A percentile compares a stretch with the other conserved stretches of the same genome.
Evolutionary conservation across 2,888 invertebrate species (phyloP).

Genomic region (Arrhopalites spinosus): DNA sequence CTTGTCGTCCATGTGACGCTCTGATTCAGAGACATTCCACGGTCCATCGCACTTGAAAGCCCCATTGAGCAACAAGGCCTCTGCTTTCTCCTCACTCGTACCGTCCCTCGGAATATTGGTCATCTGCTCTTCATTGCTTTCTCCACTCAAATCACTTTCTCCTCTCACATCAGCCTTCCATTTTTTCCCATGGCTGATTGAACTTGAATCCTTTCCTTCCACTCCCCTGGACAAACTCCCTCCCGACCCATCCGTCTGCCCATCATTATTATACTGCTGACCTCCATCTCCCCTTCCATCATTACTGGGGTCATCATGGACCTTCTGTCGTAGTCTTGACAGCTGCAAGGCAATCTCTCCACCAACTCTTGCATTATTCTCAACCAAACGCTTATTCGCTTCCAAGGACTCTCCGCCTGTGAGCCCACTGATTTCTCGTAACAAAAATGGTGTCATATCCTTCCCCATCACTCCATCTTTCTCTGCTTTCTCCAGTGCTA

Average conservation of each 20-base stretch:
- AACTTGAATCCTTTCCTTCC: not conserved
- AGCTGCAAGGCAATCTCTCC: conserved; percentile 76
- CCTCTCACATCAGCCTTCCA: too few relatives aligned
- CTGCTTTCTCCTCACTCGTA: too few relatives aligned
- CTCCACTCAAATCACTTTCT: not conserved
- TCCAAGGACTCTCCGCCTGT: conserved; percentile 80
- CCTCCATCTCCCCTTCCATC: not conserved
- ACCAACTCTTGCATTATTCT: conserved; percentile 88
- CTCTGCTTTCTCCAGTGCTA: conserved; percentile 70
- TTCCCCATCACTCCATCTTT: conserved; percentile 74
- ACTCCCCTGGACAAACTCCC: too few relatives aligned
- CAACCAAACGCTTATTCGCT: conserved; percentile 81
- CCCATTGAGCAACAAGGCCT: not conserved
- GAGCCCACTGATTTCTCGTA: conserved; percentile 75
- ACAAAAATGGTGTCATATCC: conserved; percentile 88
- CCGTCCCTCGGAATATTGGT: not conserved
- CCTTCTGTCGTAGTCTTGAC: conserved; percentile 46
- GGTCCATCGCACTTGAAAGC: not conserved
- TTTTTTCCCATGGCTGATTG: too few relatives aligned
- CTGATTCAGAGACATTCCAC: not conserved
- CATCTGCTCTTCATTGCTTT: not conserved
- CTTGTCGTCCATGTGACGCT: not conserved
- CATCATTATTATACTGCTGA: too few relatives aligned
- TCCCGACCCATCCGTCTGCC: too few relatives aligned
- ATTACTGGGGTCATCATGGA: not conserved